Conservation (phyloP, 1,140 invertebrate species). For the Nasonia vitripennis region DNA sequence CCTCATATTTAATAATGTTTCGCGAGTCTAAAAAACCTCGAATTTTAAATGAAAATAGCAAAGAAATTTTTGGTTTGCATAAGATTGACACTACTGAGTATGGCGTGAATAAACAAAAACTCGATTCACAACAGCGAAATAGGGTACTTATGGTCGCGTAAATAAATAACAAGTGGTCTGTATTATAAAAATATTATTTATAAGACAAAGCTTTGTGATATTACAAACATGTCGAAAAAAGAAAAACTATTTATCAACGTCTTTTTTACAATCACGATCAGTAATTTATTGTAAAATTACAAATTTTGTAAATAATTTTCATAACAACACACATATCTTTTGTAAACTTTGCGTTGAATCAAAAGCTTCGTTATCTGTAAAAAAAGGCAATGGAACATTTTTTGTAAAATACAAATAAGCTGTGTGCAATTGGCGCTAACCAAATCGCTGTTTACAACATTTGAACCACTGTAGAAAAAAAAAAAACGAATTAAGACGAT, state of each 20-base stretch:
- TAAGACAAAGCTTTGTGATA: background rate
- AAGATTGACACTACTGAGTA: too few relatives aligned
- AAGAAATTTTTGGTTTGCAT: too few relatives aligned
- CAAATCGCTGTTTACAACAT: too few relatives aligned
- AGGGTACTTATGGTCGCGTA: background rate
- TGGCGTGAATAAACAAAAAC: background rate
- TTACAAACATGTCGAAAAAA: too few relatives aligned
- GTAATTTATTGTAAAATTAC: background rate
- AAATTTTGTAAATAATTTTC: constrained; percentile 8
- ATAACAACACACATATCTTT: background rate
- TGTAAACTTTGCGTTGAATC: background rate
- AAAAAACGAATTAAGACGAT: too few relatives aligned
- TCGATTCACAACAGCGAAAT: background rate
- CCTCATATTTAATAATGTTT: background rate
- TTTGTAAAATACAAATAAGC: background rate
- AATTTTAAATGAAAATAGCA: too few relatives aligned
- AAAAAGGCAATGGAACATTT: background rate
- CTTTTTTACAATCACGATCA: background rate
- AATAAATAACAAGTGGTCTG: background rate
- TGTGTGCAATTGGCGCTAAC: background rate
- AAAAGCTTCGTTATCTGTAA: background rate
- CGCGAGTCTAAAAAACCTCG: too few relatives aligned
- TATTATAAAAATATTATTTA: background rate
- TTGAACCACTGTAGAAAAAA: too few relatives aligned
- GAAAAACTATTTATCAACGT: background rate